Base-by-base conservation (phyloP, 2,113 vertebrate genomes). In the Microtus ochrogaster region DNA sequence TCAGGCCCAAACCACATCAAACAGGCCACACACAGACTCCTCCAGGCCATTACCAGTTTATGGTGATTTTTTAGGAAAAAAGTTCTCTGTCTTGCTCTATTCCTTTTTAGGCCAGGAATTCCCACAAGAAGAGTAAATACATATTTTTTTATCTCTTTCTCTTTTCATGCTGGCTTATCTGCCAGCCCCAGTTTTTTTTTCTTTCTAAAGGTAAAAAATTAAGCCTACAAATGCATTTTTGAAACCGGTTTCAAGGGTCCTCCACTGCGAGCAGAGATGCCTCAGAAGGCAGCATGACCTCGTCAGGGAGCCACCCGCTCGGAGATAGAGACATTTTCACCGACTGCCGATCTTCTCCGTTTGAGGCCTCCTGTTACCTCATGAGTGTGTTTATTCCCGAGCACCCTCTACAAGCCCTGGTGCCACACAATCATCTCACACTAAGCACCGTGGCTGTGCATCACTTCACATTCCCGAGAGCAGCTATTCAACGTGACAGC, bases 1-100 rank as follows among this genome's bases (percentile, higher is more conserved):
- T 92, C 95, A 83, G 96, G 98, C 97, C 98, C 98, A 98, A 98
- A 97, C 97, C 96, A 98, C 97, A 98, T 98, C 97, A 98, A 98
- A 98, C 98, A 92, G 98, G 94, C 97, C 98, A 98, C 97, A 98
- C 94, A 97, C 73, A 96, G 93, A 97, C 93, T 98, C 96, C 96
- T 96, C 95, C 97, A 58, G 96, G 97, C 98, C 92, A 97, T 58
- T 21, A 58, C 19, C 55, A 58, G 55, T 58, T 58, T 58, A 58
- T 58, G 55, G 55, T 98, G 93, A 96, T 97, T 98, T 97, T 97
- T 97, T 26, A 41, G 39, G 13, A 58, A 97, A 98, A 96, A 98
- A 98, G 95, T 92, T 97, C 98, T 96, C 6, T 96, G 85, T 98
- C 97, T 97, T 93, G 97, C 97, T 97, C 73, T 63, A 68, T 95